phyloP scores from a whole-genome alignment of 2,113 vertebrate genomes.

The Herpetotheres cachinnans region DNA sequence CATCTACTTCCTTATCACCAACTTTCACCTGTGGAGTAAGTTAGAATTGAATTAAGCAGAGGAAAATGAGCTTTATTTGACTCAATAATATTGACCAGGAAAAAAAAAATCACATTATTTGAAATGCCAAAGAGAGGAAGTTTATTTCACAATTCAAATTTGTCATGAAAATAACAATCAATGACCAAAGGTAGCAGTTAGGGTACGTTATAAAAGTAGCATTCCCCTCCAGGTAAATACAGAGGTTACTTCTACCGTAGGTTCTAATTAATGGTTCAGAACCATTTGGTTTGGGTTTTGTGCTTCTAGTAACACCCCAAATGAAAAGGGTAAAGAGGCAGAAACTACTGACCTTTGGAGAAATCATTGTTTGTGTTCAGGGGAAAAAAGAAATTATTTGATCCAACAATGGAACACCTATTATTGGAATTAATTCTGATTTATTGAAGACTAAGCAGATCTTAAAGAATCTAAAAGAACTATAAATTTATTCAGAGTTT shows the following conservation, averaged over 20 bases:
- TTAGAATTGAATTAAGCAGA: background rate
- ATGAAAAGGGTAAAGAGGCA: background rate
- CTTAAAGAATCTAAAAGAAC: background rate
- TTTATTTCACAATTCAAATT: background rate
- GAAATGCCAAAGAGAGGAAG: background rate
- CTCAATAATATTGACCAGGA: background rate
- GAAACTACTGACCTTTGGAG: background rate
- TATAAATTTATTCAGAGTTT: background rate
- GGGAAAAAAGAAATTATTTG: background rate
- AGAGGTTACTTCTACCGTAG: background rate
- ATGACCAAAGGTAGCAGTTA: background rate
- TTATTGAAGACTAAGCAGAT: background rate
- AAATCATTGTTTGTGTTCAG: background rate
- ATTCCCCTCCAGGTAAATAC: background rate
- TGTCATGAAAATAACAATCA: background rate
- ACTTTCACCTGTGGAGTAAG: slow-evolving; percentile 73
- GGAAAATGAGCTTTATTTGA: background rate
- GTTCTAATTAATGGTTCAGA: background rate
- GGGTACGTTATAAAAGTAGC: background rate
- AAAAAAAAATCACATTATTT: background rate
- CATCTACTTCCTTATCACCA: slow-evolving; percentile 78
- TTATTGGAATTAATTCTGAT: background rate
- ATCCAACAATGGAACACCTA: background rate
- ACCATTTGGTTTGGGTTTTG: background rate
- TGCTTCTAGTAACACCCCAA: background rate